Conservation (phyloP, 2,113 vertebrate species). For the Albula glossodonta region DNA sequence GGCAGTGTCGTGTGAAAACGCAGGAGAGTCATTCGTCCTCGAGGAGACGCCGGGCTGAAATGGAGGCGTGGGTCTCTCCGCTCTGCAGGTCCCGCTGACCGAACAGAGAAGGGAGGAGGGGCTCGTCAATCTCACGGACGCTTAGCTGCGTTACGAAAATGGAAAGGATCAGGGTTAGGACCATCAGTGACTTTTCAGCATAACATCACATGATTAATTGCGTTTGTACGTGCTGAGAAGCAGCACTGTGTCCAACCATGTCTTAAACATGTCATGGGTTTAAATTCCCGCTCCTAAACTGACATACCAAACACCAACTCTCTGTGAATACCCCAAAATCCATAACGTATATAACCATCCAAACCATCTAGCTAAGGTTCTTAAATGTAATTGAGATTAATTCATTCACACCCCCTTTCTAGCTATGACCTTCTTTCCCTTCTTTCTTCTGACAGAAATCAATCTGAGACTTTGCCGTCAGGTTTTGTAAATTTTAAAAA, state of each 20-base stretch:
- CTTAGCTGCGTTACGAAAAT: not conserved
- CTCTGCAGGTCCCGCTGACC: not conserved
- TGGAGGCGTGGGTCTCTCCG: not conserved
- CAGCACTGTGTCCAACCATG: not conserved
- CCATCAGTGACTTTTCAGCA: not conserved
- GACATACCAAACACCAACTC: no score
- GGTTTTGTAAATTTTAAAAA: no score
- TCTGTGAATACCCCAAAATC: no score
- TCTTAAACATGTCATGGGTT: not conserved
- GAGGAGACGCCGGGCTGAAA: not conserved
- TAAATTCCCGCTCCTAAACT: not conserved
- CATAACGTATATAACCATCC: no score
- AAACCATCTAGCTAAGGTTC: no score
- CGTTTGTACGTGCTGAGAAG: not conserved
- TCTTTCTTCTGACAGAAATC: no score
- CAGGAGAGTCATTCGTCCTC: not conserved
- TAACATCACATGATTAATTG: not conserved
- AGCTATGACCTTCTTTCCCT: no score
- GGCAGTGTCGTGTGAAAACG: constrained; percentile 3
- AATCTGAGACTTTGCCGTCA: no score
- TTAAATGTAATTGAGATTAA: no score
- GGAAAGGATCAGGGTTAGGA: not conserved
- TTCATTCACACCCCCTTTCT: no score
- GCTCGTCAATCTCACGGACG: not conserved
- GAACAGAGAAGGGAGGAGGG: not conserved